Evolutionary conservation across 2,797 vertebrate species (phyloP).

Genomic region (Amblyraja radiata): DNA sequence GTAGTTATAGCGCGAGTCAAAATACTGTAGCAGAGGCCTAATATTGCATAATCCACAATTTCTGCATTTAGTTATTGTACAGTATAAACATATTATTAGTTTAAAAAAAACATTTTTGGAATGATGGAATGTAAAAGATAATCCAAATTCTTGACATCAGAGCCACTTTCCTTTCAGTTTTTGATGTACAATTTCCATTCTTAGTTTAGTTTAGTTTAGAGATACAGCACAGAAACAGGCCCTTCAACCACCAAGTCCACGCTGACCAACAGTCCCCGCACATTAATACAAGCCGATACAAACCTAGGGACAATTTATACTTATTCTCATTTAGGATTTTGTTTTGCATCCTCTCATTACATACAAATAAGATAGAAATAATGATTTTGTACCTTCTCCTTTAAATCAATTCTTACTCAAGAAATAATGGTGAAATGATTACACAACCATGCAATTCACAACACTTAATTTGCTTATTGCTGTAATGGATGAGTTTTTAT

Average conservation of each 20-base stretch:
- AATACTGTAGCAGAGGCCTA: no score
- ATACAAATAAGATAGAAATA: neutral
- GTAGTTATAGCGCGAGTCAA: neutral
- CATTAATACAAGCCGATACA: no score
- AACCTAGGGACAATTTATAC: no score
- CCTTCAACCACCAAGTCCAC: no score
- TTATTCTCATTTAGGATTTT: neutral
- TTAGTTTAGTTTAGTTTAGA: no score
- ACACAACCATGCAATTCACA: neutral
- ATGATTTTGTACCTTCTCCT: neutral
- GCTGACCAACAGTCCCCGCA: no score
- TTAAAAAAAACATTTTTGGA: neutral
- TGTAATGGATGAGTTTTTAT: neutral
- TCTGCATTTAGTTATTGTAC: neutral
- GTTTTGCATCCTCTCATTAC: neutral
- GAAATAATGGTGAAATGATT: neutral
- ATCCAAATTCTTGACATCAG: neutral
- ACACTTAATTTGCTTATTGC: neutral
- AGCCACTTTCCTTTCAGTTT: neutral
- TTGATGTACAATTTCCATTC: neutral
- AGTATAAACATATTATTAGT: neutral
- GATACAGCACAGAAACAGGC: no score
- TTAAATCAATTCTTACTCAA: neutral
- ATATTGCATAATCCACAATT: no score
- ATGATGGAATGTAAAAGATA: neutral